These are phyloP conservation scores for Zaprionus kolodkinae DNA, from an alignment of 1,140 invertebrate species.

Conservation along the genomic window DNA sequence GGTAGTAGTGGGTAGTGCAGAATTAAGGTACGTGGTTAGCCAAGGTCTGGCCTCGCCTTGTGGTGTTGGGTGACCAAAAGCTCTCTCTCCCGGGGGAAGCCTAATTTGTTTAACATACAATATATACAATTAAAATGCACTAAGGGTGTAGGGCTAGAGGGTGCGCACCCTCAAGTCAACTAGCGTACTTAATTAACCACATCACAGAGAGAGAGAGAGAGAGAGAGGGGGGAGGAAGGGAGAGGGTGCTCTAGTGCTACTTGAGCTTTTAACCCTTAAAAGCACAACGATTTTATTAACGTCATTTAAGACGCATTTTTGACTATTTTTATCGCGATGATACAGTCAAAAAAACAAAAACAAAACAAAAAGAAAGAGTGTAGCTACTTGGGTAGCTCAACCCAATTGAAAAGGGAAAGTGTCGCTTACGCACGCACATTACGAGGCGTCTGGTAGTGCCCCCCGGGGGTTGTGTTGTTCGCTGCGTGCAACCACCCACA, in stretches of 20 bases:
- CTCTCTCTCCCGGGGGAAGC: conserved; percentile 51
- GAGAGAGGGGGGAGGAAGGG: not conserved
- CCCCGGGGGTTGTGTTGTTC: conserved; percentile 9
- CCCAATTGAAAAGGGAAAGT: conserved; percentile 71
- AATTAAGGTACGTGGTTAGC: conserved; percentile 57
- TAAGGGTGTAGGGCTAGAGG: conserved; percentile 5
- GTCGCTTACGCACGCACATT: conserved; percentile 48
- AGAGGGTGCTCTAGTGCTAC: conserved; percentile 4
- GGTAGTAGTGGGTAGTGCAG: conserved; percentile 32
- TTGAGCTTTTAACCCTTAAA: conserved; percentile 70
- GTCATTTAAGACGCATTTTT: conserved; percentile 49
- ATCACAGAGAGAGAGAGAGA: not conserved
- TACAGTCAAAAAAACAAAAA: conserved; percentile 22
- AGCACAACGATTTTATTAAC: conserved; percentile 50
- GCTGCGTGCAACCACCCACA: conserved; percentile 23
- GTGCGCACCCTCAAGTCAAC: conserved; percentile 61
- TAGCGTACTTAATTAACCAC: conserved; percentile 59
- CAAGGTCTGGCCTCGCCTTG: conserved; percentile 31
- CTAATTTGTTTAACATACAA: conserved; percentile 67
- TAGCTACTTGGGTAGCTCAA: not conserved
- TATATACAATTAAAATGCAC: conserved; percentile 58
- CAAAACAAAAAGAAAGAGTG: too few relatives aligned
- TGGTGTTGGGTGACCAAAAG: conserved; percentile 45
- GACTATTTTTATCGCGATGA: conserved; percentile 57
- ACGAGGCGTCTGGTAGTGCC: conserved; percentile 9